Evolutionary conservation across 2,797 vertebrate genomes (phyloP), one percentile per base, ranked within the genome.

Genomic region (Cottoperca gobio): DNA sequence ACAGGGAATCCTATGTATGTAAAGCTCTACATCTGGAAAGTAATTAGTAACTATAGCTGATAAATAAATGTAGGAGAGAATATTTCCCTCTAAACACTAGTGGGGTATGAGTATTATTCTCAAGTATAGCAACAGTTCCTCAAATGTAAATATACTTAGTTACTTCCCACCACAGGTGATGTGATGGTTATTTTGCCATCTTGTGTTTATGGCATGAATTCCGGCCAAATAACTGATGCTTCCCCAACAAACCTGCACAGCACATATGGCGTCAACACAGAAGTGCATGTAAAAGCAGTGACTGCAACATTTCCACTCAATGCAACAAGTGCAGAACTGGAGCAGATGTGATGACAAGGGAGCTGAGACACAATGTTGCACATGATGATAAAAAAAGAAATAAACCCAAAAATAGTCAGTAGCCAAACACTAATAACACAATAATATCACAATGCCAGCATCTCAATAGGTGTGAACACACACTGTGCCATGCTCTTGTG

Each of bases 401-500:
- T 50, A 50, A 31, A 23, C 4, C 11, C 9, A 48, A 28, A 26
- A 9, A 59, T 9, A 57, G 59, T 48, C 23, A 59, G 23, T 48
- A 54, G 81, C 73, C 64, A 73, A 68, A 84, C 82, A 76, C 45
- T 85, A 89, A 81, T 83, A 79, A 57, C 76, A 69, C 67, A 83
- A 78, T 82, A 84, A 79, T 28, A 80, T 85, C 79, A 85, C 76
- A 78, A 70, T 50, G 57, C 24, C 55, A 82, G 86, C 87, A 81
- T 68, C 76, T 86, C 85, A 77, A 68, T 64, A 81, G 76, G 85
- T 72, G 31, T 76, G 73, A 83, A 85, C 83, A 83, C 89, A 92
- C 77, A 82, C 70, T 61, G 82, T 54, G 84, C 85, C 92, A 90
- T 93, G 92, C 91, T 82, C 79, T 50, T 6, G 81, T 85, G 87